Conservation (phyloP, 1,140 invertebrate species). For the Helicoverpa armigera region DNA sequence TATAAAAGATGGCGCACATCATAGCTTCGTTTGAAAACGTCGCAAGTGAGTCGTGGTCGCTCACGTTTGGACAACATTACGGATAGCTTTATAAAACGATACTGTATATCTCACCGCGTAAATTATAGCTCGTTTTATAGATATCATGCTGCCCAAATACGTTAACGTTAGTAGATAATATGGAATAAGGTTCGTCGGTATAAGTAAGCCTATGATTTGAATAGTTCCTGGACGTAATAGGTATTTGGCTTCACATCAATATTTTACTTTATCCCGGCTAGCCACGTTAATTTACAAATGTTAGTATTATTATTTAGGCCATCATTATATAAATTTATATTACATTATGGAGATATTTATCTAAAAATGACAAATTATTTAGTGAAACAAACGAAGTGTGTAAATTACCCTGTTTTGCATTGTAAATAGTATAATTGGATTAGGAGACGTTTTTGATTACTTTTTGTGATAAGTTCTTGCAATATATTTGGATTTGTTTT, state of each 20-base stretch:
- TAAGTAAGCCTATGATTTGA: constrained; percentile 50
- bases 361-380: constrained; percentile 84
- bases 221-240: constrained; percentile 50
- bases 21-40: constrained; percentile 69
- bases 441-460: constrained; percentile 65
- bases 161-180: constrained; percentile 65
- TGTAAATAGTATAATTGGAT: constrained; percentile 82
- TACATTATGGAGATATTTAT: constrained; percentile 81
- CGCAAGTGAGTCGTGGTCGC: constrained; percentile 62
- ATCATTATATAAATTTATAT: constrained; percentile 81
- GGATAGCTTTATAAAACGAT: constrained; percentile 69
- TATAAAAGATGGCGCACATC: constrained; percentile 63
- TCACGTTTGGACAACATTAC: constrained; percentile 59
- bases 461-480: constrained; percentile 80
- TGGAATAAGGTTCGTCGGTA: constrained; percentile 51
- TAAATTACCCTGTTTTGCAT: constrained; percentile 80
- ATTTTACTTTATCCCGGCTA: constrained; percentile 52
- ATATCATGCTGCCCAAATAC: constrained; percentile 68
- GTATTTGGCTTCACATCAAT: constrained; percentile 47
- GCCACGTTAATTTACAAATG: constrained; percentile 62
- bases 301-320: constrained; percentile 83
- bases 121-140: constrained; percentile 72
- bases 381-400: constrained; percentile 72
- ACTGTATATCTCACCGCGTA: constrained; percentile 78
- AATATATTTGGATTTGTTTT: constrained; percentile 69